Evolutionary conservation across 2,797 vertebrate genomes (phyloP).

Genomic region (Acanthiza pusilla): DNA sequence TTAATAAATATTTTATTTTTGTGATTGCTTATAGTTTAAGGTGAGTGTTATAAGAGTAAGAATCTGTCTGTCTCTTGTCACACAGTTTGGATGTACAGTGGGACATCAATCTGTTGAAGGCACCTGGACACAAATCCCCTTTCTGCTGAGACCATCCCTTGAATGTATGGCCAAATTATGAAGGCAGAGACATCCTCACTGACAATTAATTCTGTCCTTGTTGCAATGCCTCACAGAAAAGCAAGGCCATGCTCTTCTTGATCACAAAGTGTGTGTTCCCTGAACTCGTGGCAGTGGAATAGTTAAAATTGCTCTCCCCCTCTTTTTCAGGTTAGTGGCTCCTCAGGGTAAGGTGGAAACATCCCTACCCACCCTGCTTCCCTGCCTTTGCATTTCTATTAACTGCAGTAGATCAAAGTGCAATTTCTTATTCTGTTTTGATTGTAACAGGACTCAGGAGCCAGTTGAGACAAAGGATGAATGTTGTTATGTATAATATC

Average conservation of each 20-base stretch:
- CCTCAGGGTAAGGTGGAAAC: background rate
- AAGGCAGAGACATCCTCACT: background rate
- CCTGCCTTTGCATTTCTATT: background rate
- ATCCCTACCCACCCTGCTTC: background rate
- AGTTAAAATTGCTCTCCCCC: background rate
- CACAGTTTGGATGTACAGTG: background rate
- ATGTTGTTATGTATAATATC: background rate
- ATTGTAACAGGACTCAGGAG: background rate
- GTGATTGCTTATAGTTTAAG: background rate
- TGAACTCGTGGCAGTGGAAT: background rate
- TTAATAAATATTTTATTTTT: background rate
- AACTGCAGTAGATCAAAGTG: conserved; percentile 5
- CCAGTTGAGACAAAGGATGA: background rate
- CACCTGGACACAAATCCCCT: background rate
- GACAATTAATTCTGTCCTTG: background rate
- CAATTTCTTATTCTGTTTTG: background rate
- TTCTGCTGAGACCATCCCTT: background rate
- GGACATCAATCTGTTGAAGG: background rate
- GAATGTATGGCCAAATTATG: background rate
- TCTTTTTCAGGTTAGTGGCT: background rate
- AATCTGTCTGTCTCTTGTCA: background rate
- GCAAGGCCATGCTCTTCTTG: background rate
- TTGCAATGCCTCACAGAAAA: background rate
- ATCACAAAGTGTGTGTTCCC: background rate
- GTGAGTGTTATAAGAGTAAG: background rate